Conservation (phyloP, 2,113 vertebrate species). For the Gnathonemus longibarbis region DNA sequence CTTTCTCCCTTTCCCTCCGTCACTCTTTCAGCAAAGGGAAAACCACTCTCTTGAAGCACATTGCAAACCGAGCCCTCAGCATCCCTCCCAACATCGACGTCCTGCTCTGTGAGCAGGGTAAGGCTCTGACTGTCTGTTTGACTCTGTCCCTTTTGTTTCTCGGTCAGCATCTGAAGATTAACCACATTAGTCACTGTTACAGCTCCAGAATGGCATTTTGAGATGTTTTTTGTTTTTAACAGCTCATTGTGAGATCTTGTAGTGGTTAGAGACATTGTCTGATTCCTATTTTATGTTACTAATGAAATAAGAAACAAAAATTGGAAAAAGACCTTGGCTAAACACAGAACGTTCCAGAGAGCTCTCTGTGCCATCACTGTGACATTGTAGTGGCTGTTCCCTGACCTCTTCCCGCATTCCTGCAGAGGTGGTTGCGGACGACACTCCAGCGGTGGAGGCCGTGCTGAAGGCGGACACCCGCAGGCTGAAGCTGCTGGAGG, state of each 20-base stretch:
- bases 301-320: not conserved
- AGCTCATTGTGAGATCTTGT: not conserved
- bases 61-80: slow-evolving; percentile 79
- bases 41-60: slow-evolving; percentile 86
- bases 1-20: not conserved
- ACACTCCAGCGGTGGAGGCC: slow-evolving; percentile 80
- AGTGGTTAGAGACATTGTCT: not conserved
- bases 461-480: slow-evolving; percentile 82
- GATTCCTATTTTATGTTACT: not conserved
- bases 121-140: not conserved
- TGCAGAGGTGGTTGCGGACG: slow-evolving; percentile 82
- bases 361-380: not conserved
- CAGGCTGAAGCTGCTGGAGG: slow-evolving; percentile 74
- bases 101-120: slow-evolving; percentile 87
- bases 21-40: slow-evolving; percentile 74
- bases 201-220: not conserved
- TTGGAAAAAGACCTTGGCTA: not conserved
- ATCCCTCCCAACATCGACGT: slow-evolving; percentile 90
- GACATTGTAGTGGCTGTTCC: not conserved
- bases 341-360: not conserved
- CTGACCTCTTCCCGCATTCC: not conserved
- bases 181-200: not conserved
- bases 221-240: not conserved
- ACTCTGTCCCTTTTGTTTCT: not conserved
- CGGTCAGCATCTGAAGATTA: not conserved